Base-by-base conservation (phyloP, 2,113 vertebrate genomes). In the Heterotis niloticus region DNA sequence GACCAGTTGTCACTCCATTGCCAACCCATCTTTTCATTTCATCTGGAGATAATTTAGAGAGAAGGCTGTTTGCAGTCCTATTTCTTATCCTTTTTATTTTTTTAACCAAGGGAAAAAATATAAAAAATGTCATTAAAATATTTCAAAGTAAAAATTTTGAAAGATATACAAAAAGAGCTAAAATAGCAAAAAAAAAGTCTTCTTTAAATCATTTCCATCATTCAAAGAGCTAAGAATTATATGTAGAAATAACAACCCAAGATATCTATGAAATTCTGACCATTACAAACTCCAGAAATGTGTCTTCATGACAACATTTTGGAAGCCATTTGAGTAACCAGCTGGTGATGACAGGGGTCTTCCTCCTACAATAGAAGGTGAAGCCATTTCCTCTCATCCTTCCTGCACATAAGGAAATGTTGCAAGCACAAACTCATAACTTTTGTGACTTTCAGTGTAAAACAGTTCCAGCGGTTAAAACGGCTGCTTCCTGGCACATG, bases 101-200 rank as follows among this genome's bases (percentile, higher is more conserved):
- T 70, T 34, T 11, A 69, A 76, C 79, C 18, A 74, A 44, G 7
- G 3, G 0, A 26, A 28, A 29, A 34, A 57, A 78, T 62, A 62
- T 16, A 2, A 65, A 0, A 67, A 29, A 18, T 44, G 73, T 77
- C 80, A 81, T 78, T 65, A 44, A 67, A 70, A 17, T 65, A 65
- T 80, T 23, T 12, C 28, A 76, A 54, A 78, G 52, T 14, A 11
- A 59, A 73, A 71, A n/a, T n/a, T n/a, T n/a, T n/a, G n/a, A n/a
- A 70, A 68, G 77, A 67, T 24, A 64, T 74, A 18, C 11, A 60
- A 34, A 79, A 77, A 68, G 24, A 79, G 82, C 66, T 59, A 10
- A 81, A 81, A 82, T 3, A 82, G 78, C 24, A 16, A 34, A 64
- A 64, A 64, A 57, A 29, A 64, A 75, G 56, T 20, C 18, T 9